Conservation (phyloP, 2,888 invertebrate genomes). For the Oligia strigilis region DNA sequence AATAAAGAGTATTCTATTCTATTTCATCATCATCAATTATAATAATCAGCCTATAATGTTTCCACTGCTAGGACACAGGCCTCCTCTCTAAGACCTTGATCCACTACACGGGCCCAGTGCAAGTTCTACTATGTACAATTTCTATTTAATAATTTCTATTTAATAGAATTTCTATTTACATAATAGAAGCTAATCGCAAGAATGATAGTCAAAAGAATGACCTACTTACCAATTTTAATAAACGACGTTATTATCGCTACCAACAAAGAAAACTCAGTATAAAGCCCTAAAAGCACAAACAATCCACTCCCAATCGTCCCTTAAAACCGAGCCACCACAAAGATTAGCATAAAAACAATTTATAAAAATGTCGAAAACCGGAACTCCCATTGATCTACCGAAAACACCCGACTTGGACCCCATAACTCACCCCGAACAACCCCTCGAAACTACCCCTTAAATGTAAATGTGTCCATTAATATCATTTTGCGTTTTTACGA, state of each 20-base stretch:
- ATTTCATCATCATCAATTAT: no score
- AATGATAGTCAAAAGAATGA: background rate
- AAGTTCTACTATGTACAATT: background rate
- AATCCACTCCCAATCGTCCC: conserved; percentile 26
- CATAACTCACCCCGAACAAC: conserved; percentile 54
- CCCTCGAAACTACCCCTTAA: conserved; percentile 73
- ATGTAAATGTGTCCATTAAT: conserved; percentile 84
- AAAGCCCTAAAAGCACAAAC: background rate
- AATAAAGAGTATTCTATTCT: no score
- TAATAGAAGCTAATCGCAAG: background rate
- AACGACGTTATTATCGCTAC: background rate
- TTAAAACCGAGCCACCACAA: conserved; percentile 16
- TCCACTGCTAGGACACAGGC: no score
- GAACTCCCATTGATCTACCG: conserved; percentile 47
- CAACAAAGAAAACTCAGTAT: background rate
- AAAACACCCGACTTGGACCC: conserved; percentile 40
- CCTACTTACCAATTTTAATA: background rate
- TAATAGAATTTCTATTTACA: background rate
- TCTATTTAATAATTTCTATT: background rate
- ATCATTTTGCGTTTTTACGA: conserved; percentile 81
- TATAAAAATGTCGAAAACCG: conserved; percentile 43
- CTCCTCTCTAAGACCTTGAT: no score
- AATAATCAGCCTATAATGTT: no score
- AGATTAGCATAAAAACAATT: conserved; percentile 54
- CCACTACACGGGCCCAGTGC: background rate